A percentile compares a stretch with the other conserved stretches of the same genome.
Evolutionary conservation across 2,113 vertebrate species (phyloP).

Genomic region (Cololabis saira): DNA sequence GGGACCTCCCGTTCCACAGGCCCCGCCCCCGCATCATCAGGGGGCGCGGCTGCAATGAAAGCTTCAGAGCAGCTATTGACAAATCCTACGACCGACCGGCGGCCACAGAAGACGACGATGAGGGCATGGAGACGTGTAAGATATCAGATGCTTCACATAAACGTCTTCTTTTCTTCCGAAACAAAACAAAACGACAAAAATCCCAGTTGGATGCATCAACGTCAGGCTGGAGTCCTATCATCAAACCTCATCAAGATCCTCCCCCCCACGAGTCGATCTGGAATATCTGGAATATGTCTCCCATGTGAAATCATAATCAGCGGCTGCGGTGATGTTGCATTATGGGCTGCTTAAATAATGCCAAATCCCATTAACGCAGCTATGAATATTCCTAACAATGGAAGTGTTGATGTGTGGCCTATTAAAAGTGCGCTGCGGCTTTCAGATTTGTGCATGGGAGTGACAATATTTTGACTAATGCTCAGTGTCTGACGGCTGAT

Average conservation of each 20-base stretch:
- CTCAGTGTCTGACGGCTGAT: conserved; percentile 6
- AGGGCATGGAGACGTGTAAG: conserved; percentile 99
- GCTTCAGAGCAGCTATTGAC: conserved; percentile 97
- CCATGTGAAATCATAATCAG: not conserved
- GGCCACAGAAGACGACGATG: conserved; percentile 89
- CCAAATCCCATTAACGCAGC: conserved; percentile 19
- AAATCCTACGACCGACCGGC: conserved; percentile 93
- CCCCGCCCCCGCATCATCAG: conserved; percentile 93
- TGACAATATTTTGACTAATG: conserved; percentile 50
- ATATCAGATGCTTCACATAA: not conserved
- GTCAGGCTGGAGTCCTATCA: conserved; percentile 1
- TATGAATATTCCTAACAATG: not conserved
- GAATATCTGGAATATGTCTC: not conserved
- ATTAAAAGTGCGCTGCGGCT: not conserved
- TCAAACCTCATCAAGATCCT: not conserved
- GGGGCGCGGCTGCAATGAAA: conserved; percentile 97
- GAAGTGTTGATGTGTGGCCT: not conserved
- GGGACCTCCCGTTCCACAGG: conserved; percentile 94
- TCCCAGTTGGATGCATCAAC: not conserved
- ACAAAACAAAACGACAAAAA: not conserved
- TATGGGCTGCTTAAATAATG: conserved; percentile 5
- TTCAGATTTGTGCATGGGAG: conserved; percentile 37
- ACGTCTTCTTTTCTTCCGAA: not conserved
- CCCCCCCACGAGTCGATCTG: not conserved
- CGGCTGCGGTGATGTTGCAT: conserved; percentile 1